phyloP scores from a whole-genome alignment of 2,888 invertebrate genomes.

The Barypeithes pellucidus region DNA sequence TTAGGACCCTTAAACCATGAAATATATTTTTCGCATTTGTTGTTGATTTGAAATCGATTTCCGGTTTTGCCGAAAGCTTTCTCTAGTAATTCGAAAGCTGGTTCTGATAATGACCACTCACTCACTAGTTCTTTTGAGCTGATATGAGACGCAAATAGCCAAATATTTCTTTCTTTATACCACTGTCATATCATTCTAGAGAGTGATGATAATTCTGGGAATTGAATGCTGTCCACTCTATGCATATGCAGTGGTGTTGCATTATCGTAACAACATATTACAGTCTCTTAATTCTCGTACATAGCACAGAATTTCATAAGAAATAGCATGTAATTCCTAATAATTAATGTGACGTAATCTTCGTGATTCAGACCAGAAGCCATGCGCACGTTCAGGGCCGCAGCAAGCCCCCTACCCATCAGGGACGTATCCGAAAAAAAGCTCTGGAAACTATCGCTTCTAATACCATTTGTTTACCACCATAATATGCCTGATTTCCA shows the following conservation, averaged over 20 bases:
- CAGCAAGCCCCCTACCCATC: neutral
- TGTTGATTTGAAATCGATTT: too few species aligned
- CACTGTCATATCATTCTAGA: constrained; percentile 57
- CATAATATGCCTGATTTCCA: constrained; percentile 50
- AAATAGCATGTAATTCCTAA: neutral
- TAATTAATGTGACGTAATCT: neutral
- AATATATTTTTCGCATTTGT: too few species aligned
- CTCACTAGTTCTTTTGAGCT: constrained; percentile 51
- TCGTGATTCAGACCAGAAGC: neutral
- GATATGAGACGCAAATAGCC: constrained; percentile 54
- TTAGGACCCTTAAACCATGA: too few species aligned
- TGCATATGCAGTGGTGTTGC: constrained; percentile 58
- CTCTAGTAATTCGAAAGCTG: constrained; percentile 30
- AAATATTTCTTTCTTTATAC: constrained; percentile 56
- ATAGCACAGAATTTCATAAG: neutral
- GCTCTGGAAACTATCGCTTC: constrained; percentile 14
- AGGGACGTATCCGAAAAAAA: constrained; percentile 55
- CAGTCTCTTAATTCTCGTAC: constrained; percentile 29
- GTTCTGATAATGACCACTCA: constrained; percentile 50
- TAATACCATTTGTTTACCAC: constrained; percentile 53
- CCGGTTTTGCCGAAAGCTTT: too few species aligned
- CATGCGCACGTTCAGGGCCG: neutral
- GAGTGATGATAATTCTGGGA: constrained; percentile 51
- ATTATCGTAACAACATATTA: constrained; percentile 54
- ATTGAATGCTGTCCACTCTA: constrained; percentile 55